Evolutionary conservation across 2,888 invertebrate genomes (phyloP).

Genomic region (Ommatoiulus sabulosus): DNA sequence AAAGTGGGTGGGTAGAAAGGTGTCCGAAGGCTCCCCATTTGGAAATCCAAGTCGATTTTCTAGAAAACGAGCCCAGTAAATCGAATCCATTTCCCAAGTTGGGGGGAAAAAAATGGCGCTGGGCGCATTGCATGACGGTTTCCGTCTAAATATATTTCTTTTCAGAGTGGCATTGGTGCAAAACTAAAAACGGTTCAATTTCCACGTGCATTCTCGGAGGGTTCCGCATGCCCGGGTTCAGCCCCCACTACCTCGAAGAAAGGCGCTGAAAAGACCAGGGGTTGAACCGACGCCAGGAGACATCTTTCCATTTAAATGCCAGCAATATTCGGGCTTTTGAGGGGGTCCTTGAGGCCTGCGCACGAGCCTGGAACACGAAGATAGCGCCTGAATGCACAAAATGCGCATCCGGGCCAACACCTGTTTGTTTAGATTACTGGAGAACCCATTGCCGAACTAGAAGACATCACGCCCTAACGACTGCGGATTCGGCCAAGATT

Average conservation of each 20-base stretch:
- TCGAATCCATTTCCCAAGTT: background rate
- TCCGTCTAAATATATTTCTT: background rate
- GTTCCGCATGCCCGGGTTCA: constrained; percentile 4
- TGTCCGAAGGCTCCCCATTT: background rate
- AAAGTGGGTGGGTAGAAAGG: background rate
- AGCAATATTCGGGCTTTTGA: constrained; percentile 13
- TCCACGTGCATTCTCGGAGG: background rate
- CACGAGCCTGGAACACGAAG: constrained; percentile 5
- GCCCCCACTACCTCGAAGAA: background rate
- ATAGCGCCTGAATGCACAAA: constrained; percentile 22
- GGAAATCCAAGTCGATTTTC: background rate
- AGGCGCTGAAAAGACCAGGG: constrained; percentile 2
- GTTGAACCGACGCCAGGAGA: constrained; percentile 2
- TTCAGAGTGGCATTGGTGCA: background rate
- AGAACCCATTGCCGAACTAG: background rate
- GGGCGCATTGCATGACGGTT: background rate
- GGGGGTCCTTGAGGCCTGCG: background rate
- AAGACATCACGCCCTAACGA: background rate
- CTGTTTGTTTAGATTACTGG: background rate
- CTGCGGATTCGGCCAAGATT: background rate
- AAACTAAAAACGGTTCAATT: constrained; percentile 2
- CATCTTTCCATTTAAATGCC: constrained; percentile 4
- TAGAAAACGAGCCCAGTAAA: background rate
- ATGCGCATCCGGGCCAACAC: constrained; percentile 9
- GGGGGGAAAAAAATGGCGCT: background rate